Base-by-base conservation (phyloP, 2,888 invertebrate species). In the Caenorhabditis imperialis region DNA sequence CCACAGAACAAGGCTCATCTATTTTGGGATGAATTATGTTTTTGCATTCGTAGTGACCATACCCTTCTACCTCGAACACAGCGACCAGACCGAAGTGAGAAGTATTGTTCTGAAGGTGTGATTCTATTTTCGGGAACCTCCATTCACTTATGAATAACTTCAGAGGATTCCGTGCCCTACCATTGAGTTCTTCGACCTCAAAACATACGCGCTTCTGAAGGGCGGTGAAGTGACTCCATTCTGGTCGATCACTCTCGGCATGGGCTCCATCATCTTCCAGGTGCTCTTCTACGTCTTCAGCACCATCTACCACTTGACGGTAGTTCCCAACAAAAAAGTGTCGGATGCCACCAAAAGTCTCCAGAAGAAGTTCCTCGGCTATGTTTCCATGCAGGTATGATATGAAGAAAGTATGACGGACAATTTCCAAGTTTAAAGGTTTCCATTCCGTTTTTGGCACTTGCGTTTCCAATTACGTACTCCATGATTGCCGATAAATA, bases 161-260 rank as follows among this genome's bases (percentile, higher is more conserved):
- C 67, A 67, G 60, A 25, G 55, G 22, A 61, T 61, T 16, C 61
- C 60, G 14, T 70, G 70, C 23, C 70, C 70, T 12, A 70, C 70
- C 8, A 48, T 61, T 25, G 70, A 70, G 20, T 71, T 71, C 38
- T 62, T 30, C 42, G 47, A 55, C 8, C 20, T 35, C 1, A 60
- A 55, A 37, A 51, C 60, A n/a, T 70, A 60, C 40, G 71, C 57
- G 5, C 57, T 71, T 3, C 23, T 71, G 14, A 53, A 48, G 30
- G 57, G 62, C 20, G 71, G 58, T 12, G 62, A 71, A 25, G 20
- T 50, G 1, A 42, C 57, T 4, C 61, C 71, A 20, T 62, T 71
- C 18, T 48, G 30, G 22, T 55, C 71, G 0, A 48, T 55, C 5
- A 54, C 44, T 1, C 23, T 42, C n/a, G 54, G 54, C 3, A 40